Conservation (phyloP, 2,797 vertebrate genomes). For the Chrysolophus pictus region DNA sequence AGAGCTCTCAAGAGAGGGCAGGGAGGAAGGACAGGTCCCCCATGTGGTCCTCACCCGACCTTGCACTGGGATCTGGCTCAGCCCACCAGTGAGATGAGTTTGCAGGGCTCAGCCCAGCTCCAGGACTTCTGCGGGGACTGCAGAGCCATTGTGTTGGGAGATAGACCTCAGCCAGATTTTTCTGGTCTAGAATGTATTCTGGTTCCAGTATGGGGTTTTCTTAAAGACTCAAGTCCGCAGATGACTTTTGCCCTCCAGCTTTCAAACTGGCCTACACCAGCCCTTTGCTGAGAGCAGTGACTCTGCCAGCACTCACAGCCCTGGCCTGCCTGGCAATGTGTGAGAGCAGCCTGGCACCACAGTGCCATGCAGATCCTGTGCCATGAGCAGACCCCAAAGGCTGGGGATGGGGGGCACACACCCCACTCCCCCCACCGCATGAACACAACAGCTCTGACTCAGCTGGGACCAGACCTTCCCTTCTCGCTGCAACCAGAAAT, state of each 20-base stretch:
- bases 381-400: background rate
- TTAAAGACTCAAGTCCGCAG: background rate
- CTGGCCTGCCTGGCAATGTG: background rate
- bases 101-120: background rate
- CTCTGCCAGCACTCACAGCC: background rate
- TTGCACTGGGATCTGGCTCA: background rate
- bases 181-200: constrained; percentile 11
- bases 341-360: background rate
- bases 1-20: fast-evolving
- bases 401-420: background rate
- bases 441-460: background rate
- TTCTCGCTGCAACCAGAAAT: background rate
- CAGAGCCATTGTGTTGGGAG: constrained; percentile 22
- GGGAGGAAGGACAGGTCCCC: fast-evolving
- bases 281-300: background rate
- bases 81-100: background rate
- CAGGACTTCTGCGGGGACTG: background rate
- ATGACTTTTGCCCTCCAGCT: background rate
- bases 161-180: background rate
- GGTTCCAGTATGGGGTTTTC: background rate
- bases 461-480: background rate
- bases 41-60: background rate
- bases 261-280: fast-evolving
- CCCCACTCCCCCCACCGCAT: too few relatives aligned
- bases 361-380: background rate